Conservation (phyloP, 1,140 invertebrate species). For the Dendroctonus ponderosae region DNA sequence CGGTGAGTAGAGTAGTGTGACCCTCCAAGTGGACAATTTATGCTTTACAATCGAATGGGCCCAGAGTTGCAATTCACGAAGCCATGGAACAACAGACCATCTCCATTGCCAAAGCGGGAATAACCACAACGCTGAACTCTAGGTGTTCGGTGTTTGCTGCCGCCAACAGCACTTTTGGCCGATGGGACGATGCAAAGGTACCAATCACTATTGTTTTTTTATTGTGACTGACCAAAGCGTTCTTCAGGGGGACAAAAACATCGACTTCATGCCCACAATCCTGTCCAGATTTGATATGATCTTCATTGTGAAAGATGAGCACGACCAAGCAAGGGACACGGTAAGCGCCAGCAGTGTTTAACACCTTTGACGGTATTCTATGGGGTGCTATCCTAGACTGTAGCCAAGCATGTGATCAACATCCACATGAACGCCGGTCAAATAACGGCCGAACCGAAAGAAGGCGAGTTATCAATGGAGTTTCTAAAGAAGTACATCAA, state of each 20-base stretch:
- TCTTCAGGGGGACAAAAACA: slow-evolving; percentile 86
- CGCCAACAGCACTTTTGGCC: slow-evolving; percentile 96
- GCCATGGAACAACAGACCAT: slow-evolving; percentile 99
- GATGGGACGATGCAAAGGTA: slow-evolving; percentile 95
- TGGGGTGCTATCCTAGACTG: slow-evolving; percentile 55
- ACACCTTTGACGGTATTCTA: neutral
- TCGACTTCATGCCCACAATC: slow-evolving; percentile 99
- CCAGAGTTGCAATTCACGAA: slow-evolving; percentile 96
- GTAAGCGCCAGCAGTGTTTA: slow-evolving; percentile 53
- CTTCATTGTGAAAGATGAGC: slow-evolving; percentile 98
- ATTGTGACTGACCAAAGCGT: neutral
- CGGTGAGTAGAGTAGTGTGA: slow-evolving; percentile 2
- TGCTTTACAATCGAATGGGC: too few relatives aligned
- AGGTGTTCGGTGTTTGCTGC: slow-evolving; percentile 97
- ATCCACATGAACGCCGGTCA: slow-evolving; percentile 90
- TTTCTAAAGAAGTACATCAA: slow-evolving; percentile 93
- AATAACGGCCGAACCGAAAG: slow-evolving; percentile 60
- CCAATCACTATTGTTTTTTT: neutral
- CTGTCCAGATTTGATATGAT: slow-evolving; percentile 99
- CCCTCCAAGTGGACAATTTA: neutral
- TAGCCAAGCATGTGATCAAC: slow-evolving; percentile 96
- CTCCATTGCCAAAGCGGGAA: slow-evolving; percentile 99
- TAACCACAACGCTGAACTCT: slow-evolving; percentile 97
- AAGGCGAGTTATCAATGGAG: slow-evolving; percentile 81
- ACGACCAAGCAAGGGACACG: slow-evolving; percentile 85